These are phyloP conservation scores for Drosophila affinis DNA, from an alignment of 2,888 invertebrate genomes.

Conservation along the genomic window DNA sequence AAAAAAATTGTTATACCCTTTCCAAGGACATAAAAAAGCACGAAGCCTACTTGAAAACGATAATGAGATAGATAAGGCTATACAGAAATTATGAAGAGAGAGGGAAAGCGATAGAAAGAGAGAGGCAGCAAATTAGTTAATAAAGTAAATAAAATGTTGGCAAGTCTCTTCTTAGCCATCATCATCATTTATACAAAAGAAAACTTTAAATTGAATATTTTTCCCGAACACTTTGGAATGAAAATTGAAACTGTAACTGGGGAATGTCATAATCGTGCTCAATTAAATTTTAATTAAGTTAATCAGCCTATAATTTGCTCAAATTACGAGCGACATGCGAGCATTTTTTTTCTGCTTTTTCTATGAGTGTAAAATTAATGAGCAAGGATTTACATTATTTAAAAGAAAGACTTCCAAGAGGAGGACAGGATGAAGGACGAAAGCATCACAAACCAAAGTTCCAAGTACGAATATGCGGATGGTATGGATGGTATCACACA, in stretches of 20 bases:
- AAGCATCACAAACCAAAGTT: background rate
- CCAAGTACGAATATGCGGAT: background rate
- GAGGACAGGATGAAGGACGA: background rate
- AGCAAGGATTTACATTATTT: background rate
- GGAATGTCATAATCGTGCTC: background rate
- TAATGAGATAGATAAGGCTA: background rate
- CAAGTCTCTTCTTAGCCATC: background rate
- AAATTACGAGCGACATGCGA: background rate
- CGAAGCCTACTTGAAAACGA: background rate
- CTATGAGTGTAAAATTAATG: background rate
- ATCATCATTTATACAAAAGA: constrained; percentile 1
- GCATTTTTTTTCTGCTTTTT: background rate
- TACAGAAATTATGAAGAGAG: background rate
- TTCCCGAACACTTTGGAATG: constrained; percentile 2
- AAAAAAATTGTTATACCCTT: background rate
- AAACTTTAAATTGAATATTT: constrained; percentile 24
- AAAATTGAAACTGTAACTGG: background rate
- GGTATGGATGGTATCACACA: constrained; percentile 13
- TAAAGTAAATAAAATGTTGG: background rate
- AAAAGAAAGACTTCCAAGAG: too few relatives aligned
- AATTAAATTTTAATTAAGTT: constrained; percentile 12
- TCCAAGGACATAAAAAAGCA: background rate
- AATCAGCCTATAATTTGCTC: constrained; percentile 7
- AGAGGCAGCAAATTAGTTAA: background rate
- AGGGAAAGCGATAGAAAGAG: background rate